Conservation (phyloP, 2,797 vertebrate species). For the Gambusia yucatana region DNA sequence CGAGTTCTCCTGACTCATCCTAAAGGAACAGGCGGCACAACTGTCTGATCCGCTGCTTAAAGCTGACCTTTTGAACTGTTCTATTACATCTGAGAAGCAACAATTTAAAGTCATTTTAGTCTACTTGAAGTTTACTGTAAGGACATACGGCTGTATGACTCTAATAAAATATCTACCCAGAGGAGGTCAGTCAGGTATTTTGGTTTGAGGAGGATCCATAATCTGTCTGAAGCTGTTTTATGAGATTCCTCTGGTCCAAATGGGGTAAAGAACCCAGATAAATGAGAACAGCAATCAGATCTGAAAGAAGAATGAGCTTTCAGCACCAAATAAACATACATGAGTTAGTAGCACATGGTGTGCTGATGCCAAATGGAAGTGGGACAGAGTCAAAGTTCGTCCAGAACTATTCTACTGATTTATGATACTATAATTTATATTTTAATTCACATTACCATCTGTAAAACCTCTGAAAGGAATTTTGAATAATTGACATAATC, state of each 20-base stretch:
- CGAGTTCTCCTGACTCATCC: conserved; percentile 36
- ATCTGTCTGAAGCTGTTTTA: not conserved
- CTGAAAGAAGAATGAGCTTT: no score
- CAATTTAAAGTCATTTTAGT: not conserved
- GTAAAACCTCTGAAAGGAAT: not conserved
- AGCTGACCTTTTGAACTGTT: not conserved
- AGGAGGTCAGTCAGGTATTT: not conserved
- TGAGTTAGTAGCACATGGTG: not conserved
- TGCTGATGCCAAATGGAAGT: not conserved
- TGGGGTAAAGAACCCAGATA: not conserved
- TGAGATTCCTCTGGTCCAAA: not conserved
- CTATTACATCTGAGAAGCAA: not conserved
- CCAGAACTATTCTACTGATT: conserved; percentile 21
- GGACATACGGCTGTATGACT: not conserved
- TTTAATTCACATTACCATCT: not conserved
- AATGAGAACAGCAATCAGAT: not conserved
- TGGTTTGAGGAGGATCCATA: not conserved
- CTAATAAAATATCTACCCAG: not conserved
- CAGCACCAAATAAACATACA: not conserved
- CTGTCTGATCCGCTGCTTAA: not conserved
- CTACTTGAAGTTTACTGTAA: not conserved
- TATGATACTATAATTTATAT: not conserved
- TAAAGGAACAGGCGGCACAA: conserved; percentile 9
- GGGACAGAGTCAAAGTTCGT: not conserved
- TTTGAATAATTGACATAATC: not conserved